Evolutionary conservation across 2,888 invertebrate species (phyloP).

Genomic region (Cacoxenus indagator): DNA sequence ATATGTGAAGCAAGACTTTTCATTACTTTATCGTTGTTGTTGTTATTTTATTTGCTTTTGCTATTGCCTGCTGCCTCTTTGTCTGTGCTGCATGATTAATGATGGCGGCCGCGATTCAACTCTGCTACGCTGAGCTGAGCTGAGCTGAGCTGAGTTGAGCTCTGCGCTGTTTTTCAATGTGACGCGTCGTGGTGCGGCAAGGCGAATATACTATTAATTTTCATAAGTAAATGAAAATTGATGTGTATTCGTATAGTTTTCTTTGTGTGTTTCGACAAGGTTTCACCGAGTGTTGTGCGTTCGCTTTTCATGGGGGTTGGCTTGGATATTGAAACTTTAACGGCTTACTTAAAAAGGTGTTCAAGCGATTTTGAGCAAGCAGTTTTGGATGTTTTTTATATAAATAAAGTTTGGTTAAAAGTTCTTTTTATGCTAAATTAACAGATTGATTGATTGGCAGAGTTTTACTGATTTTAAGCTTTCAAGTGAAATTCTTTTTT

Average conservation of each 20-base stretch:
- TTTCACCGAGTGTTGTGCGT: background rate
- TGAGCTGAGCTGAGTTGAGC: background rate
- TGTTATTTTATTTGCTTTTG: background rate
- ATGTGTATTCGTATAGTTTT: conserved; percentile 26
- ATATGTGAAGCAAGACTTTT: background rate
- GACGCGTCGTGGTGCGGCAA: background rate
- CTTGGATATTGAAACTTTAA: background rate
- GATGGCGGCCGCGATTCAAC: conserved; percentile 12
- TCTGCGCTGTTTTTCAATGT: background rate
- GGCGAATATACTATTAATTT: conserved; percentile 45
- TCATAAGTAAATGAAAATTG: conserved; percentile 45
- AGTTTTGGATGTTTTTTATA: background rate
- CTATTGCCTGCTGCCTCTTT: background rate
- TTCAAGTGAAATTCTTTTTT: no score
- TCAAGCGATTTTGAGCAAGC: conserved; percentile 1
- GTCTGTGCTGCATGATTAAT: conserved; percentile 30
- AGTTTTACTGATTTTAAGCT: background rate
- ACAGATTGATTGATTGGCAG: no score
- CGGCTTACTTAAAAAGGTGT: conserved; percentile 6
- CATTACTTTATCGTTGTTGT: background rate
- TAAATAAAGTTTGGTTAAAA: background rate
- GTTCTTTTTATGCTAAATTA: background rate
- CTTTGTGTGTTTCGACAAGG: background rate
- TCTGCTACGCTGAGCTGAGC: background rate
- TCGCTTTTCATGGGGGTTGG: background rate